A percentile compares a stretch with the other conserved stretches of the same genome.
Conservation (phyloP, 2,797 vertebrate genomes). For the Aplochiton taeniatus region DNA sequence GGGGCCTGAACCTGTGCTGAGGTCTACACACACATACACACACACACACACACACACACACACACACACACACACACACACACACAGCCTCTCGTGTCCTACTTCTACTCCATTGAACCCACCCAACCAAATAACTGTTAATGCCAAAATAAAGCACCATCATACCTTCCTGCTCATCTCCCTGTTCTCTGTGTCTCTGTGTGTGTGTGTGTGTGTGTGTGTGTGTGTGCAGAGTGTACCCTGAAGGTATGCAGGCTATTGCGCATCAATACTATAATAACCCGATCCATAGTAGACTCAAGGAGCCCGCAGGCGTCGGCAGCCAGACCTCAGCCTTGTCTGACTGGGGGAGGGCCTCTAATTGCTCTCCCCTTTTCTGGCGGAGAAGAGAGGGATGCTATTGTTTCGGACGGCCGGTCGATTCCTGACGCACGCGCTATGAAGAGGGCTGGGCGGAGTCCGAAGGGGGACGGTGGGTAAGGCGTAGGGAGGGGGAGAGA, state of each 20-base stretch:
- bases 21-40: slow-evolving; percentile 4
- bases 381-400: neutral
- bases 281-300: slow-evolving; percentile 41
- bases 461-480: too few relatives aligned
- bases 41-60: slow-evolving; percentile 1
- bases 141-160: slow-evolving; percentile 38
- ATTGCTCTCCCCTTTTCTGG: neutral
- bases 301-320: slow-evolving; percentile 29
- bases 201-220: slow-evolving; percentile 11
- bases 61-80: slow-evolving; percentile 3
- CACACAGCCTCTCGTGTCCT: slow-evolving; percentile 27
- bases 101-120: slow-evolving; percentile 31
- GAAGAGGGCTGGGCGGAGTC: too few relatives aligned
- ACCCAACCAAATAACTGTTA: slow-evolving; percentile 29
- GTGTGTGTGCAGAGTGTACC: neutral
- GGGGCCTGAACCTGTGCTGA: slow-evolving; percentile 42
- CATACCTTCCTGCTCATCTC: slow-evolving; percentile 31
- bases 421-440: neutral
- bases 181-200: neutral
- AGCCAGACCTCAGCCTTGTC: neutral
- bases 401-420: neutral
- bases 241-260: slow-evolving; percentile 22
- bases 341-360: neutral
- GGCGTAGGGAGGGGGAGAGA: too few relatives aligned
- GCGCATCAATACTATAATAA: slow-evolving; percentile 46